These are phyloP conservation scores for Calidris pygmaea DNA, from an alignment of 2,113 vertebrate genomes.

Conservation along the genomic window DNA sequence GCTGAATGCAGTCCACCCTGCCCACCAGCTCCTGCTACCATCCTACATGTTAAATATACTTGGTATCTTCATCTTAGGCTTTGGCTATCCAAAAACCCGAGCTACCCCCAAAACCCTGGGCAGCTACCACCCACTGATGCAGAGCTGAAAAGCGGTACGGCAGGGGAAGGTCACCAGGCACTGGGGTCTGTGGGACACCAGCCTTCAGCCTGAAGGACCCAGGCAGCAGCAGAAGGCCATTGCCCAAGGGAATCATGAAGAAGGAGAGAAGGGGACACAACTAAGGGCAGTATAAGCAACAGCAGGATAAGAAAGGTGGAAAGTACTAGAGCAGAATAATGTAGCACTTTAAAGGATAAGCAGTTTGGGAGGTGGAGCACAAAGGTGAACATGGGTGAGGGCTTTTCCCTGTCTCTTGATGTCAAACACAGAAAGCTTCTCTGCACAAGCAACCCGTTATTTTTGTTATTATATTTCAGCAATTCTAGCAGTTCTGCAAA, in stretches of 20 bases:
- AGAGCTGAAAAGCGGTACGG: not conserved
- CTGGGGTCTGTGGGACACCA: not conserved
- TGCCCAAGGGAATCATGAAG: accelerated
- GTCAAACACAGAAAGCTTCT: not conserved
- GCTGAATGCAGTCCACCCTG: not conserved
- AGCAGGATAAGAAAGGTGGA: not conserved
- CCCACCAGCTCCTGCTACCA: not conserved
- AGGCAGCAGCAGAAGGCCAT: not conserved
- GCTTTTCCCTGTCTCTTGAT: not conserved
- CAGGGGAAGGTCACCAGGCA: not conserved
- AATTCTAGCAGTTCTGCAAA: not conserved
- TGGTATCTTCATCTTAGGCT: not conserved
- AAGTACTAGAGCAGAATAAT: not conserved
- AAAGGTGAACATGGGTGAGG: not conserved
- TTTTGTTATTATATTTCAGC: not conserved
- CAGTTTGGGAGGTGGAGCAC: not conserved
- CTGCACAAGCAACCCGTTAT: not conserved
- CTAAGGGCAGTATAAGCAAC: not conserved
- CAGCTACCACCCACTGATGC: not conserved
- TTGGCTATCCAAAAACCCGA: not conserved
- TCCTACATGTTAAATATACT: not conserved
- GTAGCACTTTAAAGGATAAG: not conserved
- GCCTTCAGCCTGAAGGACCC: not conserved
- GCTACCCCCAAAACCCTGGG: not conserved
- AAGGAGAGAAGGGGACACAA: not conserved